phyloP scores from a whole-genome alignment of 2,888 invertebrate species.

The Eustalomyia histrio region DNA sequence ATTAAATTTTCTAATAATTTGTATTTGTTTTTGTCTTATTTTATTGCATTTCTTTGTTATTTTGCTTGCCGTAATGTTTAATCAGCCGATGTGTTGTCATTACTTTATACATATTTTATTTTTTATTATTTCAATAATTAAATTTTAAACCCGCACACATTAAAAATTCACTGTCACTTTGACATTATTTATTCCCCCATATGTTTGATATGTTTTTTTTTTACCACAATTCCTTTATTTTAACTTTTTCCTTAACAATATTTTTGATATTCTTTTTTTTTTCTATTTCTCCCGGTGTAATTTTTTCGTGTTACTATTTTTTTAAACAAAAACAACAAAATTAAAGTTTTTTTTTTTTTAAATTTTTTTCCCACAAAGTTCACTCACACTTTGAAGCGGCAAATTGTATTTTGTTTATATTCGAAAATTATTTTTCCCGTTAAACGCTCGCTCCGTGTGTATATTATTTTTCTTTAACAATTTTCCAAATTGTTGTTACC shows the following conservation, averaged over 20 bases:
- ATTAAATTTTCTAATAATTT: not conserved
- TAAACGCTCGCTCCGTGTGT: constrained; percentile 37
- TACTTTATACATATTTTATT: not conserved
- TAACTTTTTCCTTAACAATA: not conserved
- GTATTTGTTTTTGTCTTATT: constrained; percentile 6
- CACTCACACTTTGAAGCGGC: constrained; percentile 57
- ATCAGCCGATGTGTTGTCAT: not conserved
- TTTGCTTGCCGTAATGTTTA: not conserved
- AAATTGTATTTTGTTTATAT: constrained; percentile 32
- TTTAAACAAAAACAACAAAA: not conserved
- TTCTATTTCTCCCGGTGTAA: not conserved
- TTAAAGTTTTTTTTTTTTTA: constrained; percentile 9
- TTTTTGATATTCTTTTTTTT: not conserved
- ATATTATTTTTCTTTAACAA: constrained; percentile 11
- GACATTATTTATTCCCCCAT: not conserved
- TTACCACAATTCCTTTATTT: not conserved
- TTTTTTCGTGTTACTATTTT: not conserved
- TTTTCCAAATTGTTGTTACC: constrained; percentile 72
- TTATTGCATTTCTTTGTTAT: constrained; percentile 2
- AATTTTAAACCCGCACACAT: not conserved
- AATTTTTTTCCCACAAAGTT: constrained; percentile 44
- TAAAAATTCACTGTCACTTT: not conserved
- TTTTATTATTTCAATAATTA: not conserved
- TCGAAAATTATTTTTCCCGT: constrained; percentile 33
- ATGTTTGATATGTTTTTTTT: not conserved